Percentiles rank a stretch among this genome's conserved stretches.
Conservation (phyloP, 2,113 vertebrate species). For the Amphiprion ocellaris region DNA sequence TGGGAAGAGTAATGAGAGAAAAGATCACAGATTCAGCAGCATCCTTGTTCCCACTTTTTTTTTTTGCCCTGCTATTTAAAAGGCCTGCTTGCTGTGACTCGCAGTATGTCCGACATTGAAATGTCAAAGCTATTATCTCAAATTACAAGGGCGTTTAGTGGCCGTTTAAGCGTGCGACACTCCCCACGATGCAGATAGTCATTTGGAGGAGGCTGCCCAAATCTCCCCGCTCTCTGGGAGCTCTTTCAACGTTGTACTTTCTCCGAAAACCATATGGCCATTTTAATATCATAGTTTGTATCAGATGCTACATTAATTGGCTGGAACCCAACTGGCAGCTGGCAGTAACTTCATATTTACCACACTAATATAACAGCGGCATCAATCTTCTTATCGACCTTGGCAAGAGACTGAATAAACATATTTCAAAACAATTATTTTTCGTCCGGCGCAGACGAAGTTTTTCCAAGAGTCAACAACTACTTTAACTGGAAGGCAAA, state of each 20-base stretch:
- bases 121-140: conserved; percentile 76
- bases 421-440: not conserved
- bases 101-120: conserved; percentile 65
- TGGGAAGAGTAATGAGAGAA: conserved; percentile 35
- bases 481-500: not conserved
- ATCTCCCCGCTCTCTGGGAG: conserved; percentile 9
- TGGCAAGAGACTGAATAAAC: not conserved
- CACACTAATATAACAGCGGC: not conserved
- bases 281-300: conserved; percentile 13
- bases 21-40: conserved; percentile 47
- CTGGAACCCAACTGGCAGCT: not conserved
- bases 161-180: conserved; percentile 44
- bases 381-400: not conserved
- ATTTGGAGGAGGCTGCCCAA: conserved; percentile 45
- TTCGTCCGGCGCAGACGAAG: not conserved
- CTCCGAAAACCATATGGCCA: conserved; percentile 11
- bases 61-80: conserved; percentile 30
- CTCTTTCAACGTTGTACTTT: conserved; percentile 18
- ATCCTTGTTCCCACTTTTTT: conserved; percentile 20
- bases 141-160: conserved; percentile 68
- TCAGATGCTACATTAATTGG: conserved; percentile 11
- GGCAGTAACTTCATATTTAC: not conserved
- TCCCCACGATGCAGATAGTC: conserved; percentile 47
- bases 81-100: conserved; percentile 32
- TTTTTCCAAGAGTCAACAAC: not conserved